A percentile compares a stretch with the other conserved stretches of the same genome.
Conservation (phyloP, 1,140 invertebrate species). For the Lasioglossum baleicum region DNA sequence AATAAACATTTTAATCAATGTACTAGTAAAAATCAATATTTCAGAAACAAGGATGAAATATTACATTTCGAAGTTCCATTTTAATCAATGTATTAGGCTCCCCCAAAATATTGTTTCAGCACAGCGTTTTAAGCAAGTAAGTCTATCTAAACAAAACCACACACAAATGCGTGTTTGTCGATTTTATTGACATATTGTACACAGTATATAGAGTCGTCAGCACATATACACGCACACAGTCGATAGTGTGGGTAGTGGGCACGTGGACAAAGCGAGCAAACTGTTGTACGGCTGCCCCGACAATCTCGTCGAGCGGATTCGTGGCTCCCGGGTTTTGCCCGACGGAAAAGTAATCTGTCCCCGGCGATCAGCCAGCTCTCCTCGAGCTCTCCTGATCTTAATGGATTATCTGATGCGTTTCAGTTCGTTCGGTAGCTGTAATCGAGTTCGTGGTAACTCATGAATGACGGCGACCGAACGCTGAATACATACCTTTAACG, state of each 20-base stretch:
- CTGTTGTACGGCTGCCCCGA: not conserved
- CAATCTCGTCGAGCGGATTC: conserved; percentile 29
- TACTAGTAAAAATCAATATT: too few species aligned
- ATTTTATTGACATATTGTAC: not conserved
- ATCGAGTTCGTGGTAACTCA: conserved; percentile 23
- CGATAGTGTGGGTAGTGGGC: not conserved
- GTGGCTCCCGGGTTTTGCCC: conserved; percentile 29
- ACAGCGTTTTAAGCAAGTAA: too few species aligned
- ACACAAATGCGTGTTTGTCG: not conserved
- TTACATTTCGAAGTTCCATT: too few species aligned
- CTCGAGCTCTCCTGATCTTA: conserved; percentile 47
- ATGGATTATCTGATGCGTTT: conserved; percentile 50
- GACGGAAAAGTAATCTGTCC: conserved; percentile 44
- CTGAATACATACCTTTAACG: conserved; percentile 1
- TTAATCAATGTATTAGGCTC: too few species aligned
- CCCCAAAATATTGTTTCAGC: too few species aligned
- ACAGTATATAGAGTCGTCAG: not conserved
- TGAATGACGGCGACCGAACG: conserved; percentile 15
- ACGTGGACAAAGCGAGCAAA: conserved; percentile 42
- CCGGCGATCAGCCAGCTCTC: conserved; percentile 58
- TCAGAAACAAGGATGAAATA: too few species aligned
- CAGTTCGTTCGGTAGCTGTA: conserved; percentile 35
- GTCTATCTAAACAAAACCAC: not conserved
- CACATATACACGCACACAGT: not conserved
- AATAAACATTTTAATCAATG: too few species aligned